These are phyloP conservation scores for Diachrysia chrysitis DNA, from an alignment of 2,888 invertebrate species.

Conservation along the genomic window DNA sequence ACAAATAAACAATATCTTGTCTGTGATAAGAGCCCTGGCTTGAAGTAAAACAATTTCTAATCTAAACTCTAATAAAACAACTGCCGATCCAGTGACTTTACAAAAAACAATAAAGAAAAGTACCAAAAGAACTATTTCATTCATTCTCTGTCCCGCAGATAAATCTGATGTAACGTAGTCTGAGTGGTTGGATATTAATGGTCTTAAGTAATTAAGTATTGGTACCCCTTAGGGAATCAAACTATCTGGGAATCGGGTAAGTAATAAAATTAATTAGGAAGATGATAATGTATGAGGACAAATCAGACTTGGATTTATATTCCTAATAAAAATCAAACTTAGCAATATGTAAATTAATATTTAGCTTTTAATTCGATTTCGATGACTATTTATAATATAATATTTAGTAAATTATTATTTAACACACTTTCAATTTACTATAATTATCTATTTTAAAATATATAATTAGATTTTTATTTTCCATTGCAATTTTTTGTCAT, in stretches of 20 bases:
- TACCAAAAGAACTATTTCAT: not conserved
- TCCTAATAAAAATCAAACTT: not conserved
- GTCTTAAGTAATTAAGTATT: conserved; percentile 1
- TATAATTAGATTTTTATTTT: too few species aligned
- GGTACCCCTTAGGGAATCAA: not conserved
- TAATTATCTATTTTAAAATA: too few species aligned
- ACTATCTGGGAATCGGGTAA: not conserved
- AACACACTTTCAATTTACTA: too few species aligned
- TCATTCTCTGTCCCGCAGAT: not conserved
- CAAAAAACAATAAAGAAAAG: not conserved
- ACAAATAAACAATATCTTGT: too few species aligned
- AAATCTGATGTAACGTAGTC: not conserved
- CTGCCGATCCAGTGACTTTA: not conserved
- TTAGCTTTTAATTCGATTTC: too few species aligned
- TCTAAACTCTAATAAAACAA: too few species aligned
- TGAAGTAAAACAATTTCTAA: too few species aligned
- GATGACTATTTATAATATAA: too few species aligned
- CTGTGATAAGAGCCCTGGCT: too few species aligned
- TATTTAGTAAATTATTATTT: too few species aligned
- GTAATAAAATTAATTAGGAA: conserved; percentile 3
- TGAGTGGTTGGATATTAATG: not conserved
- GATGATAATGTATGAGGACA: not conserved
- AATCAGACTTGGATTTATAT: not conserved
- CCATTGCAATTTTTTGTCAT: too few species aligned
- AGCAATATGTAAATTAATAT: too few species aligned